Conservation (phyloP, 2,797 vertebrate genomes). For the Loriculus beryllinus region DNA sequence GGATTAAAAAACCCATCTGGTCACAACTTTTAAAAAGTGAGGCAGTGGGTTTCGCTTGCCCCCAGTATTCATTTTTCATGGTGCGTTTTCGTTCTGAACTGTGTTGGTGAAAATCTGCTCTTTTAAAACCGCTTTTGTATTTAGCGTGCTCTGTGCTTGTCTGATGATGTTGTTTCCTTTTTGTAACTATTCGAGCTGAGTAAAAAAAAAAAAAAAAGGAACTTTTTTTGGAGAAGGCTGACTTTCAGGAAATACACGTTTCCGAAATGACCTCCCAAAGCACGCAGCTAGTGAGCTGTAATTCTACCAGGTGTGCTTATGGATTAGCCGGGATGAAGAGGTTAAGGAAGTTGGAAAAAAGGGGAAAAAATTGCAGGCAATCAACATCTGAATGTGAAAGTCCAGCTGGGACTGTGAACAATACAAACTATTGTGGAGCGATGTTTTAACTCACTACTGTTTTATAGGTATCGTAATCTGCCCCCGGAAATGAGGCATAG, state of each 20-base stretch:
- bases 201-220: background rate
- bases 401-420: constrained; percentile 53
- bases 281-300: background rate
- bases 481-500: constrained; percentile 66
- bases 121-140: background rate
- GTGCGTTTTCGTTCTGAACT: background rate
- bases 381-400: constrained; percentile 64
- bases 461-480: constrained; percentile 71
- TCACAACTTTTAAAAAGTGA: constrained; percentile 37
- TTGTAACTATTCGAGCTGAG: background rate
- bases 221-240: background rate
- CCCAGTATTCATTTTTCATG: background rate
- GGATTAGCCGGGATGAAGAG: background rate
- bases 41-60: background rate
- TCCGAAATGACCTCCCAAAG: background rate
- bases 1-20: background rate
- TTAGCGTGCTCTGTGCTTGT: background rate
- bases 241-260: background rate
- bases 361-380: background rate
- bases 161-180: background rate
- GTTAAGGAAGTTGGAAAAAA: constrained; percentile 9
- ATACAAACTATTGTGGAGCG: constrained; percentile 37
- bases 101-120: background rate
- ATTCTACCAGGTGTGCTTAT: constrained; percentile 57
- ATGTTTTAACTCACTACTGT: constrained; percentile 46